Evolutionary conservation across 2,888 invertebrate genomes (phyloP), one percentile per base, ranked within the genome.

Genomic region (Pandemis cinnamomeana): DNA sequence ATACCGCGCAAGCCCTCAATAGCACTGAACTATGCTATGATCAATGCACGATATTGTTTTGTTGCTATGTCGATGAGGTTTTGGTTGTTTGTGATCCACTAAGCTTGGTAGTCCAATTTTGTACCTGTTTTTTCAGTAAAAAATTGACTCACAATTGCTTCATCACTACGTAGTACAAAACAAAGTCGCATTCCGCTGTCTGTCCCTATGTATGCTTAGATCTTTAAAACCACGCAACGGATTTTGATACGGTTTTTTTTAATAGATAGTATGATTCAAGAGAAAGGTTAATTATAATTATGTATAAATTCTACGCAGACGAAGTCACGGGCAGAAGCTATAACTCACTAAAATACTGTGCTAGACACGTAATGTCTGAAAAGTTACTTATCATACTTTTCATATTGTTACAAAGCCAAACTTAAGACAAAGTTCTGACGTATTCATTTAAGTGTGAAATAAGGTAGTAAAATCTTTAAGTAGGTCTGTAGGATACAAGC

Each of bases 401-500:
- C 44, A 44, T n/a, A n/a, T n/a, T n/a, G 51, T 27, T 20, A n/a
- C 20, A 62, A 55, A 27, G 61, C 55, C 64, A 64, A 6, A 58
- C 5, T 20, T 7, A 13, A 7, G 6, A n/a, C 0, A 51, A 51
- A 51, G 7, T 6, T 5, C 51, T 15, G 8, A 55, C 53, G 8
- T 55, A 55, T 15, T 55, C 53, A 55, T n/a, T 20, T 55, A 15
- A 15, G 20, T 55, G 0, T 2, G 8, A 15, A 55, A 55, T 60
- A 46, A 61, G 55, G 44, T 68, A 46, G 51, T 78, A 64, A 82
- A 83, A 81, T 82, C 77, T 81, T 85, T 85, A 85, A 84, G 83
- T 83, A 85, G 81, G 81, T 81, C 82, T 84, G 83, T 83, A 83
- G 85, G 82, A 84, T 83, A 86, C 81, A 84, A 84, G 20, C 71